phyloP scores from a whole-genome alignment of 1,140 invertebrate species.

The Lordiphosa mommai region DNA sequence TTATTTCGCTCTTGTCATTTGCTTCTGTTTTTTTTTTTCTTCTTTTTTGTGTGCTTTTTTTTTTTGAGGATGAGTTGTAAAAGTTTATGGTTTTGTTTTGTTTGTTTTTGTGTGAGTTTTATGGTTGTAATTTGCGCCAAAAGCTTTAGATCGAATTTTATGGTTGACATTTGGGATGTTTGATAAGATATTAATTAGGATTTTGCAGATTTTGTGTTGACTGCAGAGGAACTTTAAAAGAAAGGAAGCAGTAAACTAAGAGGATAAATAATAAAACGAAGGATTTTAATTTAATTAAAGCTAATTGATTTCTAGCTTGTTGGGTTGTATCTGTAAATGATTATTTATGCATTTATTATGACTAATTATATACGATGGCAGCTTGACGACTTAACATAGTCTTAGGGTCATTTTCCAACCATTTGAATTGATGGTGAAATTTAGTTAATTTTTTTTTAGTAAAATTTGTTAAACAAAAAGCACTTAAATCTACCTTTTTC shows the following conservation, averaged over 20 bases:
- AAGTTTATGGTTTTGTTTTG: slow-evolving; percentile 49
- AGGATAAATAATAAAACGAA: no score
- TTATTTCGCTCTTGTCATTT: slow-evolving; percentile 20
- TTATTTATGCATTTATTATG: no score
- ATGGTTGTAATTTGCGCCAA: slow-evolving; percentile 35
- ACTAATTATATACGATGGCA: no score
- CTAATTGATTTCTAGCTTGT: no score
- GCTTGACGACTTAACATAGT: no score
- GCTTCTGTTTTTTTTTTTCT: slow-evolving; percentile 6
- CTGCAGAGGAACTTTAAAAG: slow-evolving; percentile 15
- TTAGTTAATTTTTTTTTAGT: no score
- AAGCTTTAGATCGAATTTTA: slow-evolving; percentile 51
- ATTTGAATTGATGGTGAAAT: no score
- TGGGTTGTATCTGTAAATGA: no score
- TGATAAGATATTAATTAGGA: slow-evolving; percentile 53
- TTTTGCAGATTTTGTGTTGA: slow-evolving; percentile 4
- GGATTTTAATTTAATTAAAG: no score
- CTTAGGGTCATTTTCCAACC: no score
- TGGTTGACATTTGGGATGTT: slow-evolving; percentile 33
- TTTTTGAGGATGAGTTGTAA: slow-evolving; percentile 22
- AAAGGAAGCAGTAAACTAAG: slow-evolving; percentile 19
- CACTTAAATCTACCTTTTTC: no score
- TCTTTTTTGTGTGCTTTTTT: neutral
- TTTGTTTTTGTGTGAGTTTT: slow-evolving; percentile 44
- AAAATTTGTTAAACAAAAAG: no score